These are phyloP conservation scores for Rhynchopsitta pachyrhyncha DNA, from an alignment of 2,113 vertebrate genomes.

Conservation along the genomic window DNA sequence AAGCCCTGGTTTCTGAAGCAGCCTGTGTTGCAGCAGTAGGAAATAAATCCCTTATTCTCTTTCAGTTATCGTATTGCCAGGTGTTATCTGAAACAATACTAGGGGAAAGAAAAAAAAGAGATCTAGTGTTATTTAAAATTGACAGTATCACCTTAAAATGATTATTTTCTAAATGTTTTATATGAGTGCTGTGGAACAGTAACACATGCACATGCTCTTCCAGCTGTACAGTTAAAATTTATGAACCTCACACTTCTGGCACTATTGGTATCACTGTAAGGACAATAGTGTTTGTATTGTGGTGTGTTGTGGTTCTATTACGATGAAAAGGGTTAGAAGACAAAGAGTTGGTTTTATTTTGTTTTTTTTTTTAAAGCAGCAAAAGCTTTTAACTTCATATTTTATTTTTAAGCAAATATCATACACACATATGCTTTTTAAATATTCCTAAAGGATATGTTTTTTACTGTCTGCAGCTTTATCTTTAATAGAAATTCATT, in stretches of 20 bases:
- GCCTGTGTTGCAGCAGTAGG: not conserved
- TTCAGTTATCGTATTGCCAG: not conserved
- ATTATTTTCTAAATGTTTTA: not conserved
- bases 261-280: not conserved
- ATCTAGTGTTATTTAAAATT: not conserved
- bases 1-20: not conserved
- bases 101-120: not conserved
- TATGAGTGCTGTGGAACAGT: not conserved
- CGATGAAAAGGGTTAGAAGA: not conserved
- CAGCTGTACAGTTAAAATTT: conserved; percentile 23
- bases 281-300: not conserved
- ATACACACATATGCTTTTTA: not conserved
- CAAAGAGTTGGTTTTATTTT: not conserved
- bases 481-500: not conserved
- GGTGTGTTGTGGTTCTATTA: not conserved
- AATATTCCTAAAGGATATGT: not conserved
- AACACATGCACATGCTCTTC: not conserved
- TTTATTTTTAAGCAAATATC: not conserved
- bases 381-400: not conserved
- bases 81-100: not conserved
- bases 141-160: not conserved
- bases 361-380: not conserved
- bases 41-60: not conserved
- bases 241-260: conserved; percentile 8
- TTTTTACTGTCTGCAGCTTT: conserved; percentile 16